A percentile compares a stretch with the other conserved stretches of the same genome.
These are phyloP conservation scores for Apamea anceps DNA, from an alignment of 2,888 invertebrate species.

Conservation along the genomic window DNA sequence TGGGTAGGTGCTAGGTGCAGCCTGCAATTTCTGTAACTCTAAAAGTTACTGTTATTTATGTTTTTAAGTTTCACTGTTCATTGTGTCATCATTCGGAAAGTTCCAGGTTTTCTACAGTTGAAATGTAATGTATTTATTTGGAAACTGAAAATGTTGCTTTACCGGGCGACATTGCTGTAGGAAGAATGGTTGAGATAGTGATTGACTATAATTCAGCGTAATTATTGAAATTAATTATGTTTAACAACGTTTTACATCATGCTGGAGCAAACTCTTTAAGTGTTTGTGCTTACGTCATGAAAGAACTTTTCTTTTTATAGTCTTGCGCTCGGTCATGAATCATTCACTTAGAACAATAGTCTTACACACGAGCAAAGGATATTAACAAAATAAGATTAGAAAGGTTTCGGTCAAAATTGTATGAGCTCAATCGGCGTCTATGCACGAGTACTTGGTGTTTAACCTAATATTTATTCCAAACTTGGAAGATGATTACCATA, in stretches of 20 bases:
- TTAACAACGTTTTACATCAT: slow-evolving; percentile 20
- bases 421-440: slow-evolving; percentile 40
- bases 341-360: slow-evolving; percentile 37
- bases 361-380: slow-evolving; percentile 35
- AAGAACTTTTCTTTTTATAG: slow-evolving; percentile 30
- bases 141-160: not conserved
- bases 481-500: slow-evolving; percentile 70
- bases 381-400: slow-evolving; percentile 51
- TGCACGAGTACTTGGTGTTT: slow-evolving; percentile 27
- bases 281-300: slow-evolving; percentile 41
- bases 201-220: not conserved
- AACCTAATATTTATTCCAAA: slow-evolving; percentile 57
- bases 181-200: not conserved
- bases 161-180: not conserved
- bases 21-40: slow-evolving; percentile 48
- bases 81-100: slow-evolving; percentile 24
- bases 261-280: slow-evolving; percentile 25
- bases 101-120: not conserved
- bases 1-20: slow-evolving; percentile 56
- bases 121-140: not conserved
- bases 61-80: slow-evolving; percentile 43
- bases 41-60: slow-evolving; percentile 46
- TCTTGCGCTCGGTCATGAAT: slow-evolving; percentile 39
- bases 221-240: slow-evolving; percentile 7
- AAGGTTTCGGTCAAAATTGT: slow-evolving; percentile 47